Base-by-base conservation (phyloP, 1,140 invertebrate genomes). In the Lepidurus packardi region DNA sequence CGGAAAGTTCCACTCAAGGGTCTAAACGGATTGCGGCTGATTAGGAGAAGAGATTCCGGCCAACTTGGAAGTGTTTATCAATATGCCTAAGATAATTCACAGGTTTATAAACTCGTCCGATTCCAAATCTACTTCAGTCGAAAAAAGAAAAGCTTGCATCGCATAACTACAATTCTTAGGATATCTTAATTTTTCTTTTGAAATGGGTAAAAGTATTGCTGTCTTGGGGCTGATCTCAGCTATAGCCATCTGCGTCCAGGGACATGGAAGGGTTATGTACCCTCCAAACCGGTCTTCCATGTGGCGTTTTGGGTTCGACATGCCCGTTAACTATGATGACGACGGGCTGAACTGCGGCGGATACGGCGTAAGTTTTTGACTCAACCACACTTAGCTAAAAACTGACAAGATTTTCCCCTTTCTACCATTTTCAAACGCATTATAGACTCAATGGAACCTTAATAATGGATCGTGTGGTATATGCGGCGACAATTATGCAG, bases 191-290 rank as follows among this genome's bases (percentile, higher is more conserved):
- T 5, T 65, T 16, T 21, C 21, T 21, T 5, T 16, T 7, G 21
- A 65, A 65, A 65, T 65, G 53, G 21, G 7, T 13, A 65, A 65
- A 21, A 65, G 16, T 16, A 65, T 65, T 21, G 13, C 21, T 65
- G 6, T 65, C 8, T 65, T 65, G 53, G 21, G 53, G 16, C 53
- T n/a, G 53, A n/a, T 65, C 53, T 21, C 21, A 9, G 53, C 53
- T 65, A n/a, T 65, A 65, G 53, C 13, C 53, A 13, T 65, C 21
- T 65, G 21, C 53, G 74, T 75, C n/a, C 6, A 47, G 41, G 83
- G 84, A 24, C 85, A 86, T 80, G 85, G 85, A 34, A 81, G 81
- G 47, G 76, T 86, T 79, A 74, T 83, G 11, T 82, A 85, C 42
- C 85, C 85, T 6, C 83, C 83, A 24, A 83, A 82, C 78, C 79